Base-by-base conservation (phyloP, 2,797 vertebrate genomes). In the Allobates femoralis region DNA sequence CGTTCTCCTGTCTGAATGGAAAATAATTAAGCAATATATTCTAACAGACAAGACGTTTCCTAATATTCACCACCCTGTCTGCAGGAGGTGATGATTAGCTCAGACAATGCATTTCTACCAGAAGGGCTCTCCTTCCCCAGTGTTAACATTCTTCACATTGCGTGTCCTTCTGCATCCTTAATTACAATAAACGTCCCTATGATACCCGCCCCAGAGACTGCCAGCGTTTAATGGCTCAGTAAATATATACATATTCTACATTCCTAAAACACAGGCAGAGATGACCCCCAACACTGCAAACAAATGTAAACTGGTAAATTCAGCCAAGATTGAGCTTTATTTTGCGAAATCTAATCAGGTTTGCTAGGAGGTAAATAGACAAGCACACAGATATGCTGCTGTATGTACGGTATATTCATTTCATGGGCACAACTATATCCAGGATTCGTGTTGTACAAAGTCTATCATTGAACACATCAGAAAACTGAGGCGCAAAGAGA, bases 41-140 rank as follows among this genome's bases (percentile, higher is more conserved):
- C 78, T 67, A 32, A 81, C 56, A 81, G 86, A 85, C 86, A 84
- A 84, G 81, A 87, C 55, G 66, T 88, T 88, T 88, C 86, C 86
- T 79, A 71, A 69, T 83, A 88, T 88, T 85, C 82, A 76, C 67
- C 82, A 79, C 76, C 82, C 83, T 74, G 86, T 87, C 81, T 84
- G 58, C 46, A 56, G 82, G 55, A 84, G 83, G 73, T 85, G 77
- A 87, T 30, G 74, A 66, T n/a, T 74, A 82, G 69, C 74, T 51
- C 58, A 87, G 82, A 81, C 79, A 82, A 83, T 77, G 83, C 75
- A 80, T 85, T 58, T 62, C 56, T 81, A 50, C 32, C 73, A 81
- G 56, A 81, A 85, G 81, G 34, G 14, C 62, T 37, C 32, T 67
- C 64, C 55, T 53, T 46, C 30, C 30, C 53, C 85, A 32, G 12